Evolutionary conservation across 2,888 invertebrate genomes (phyloP).

Genomic region (Pheosia gnoma): DNA sequence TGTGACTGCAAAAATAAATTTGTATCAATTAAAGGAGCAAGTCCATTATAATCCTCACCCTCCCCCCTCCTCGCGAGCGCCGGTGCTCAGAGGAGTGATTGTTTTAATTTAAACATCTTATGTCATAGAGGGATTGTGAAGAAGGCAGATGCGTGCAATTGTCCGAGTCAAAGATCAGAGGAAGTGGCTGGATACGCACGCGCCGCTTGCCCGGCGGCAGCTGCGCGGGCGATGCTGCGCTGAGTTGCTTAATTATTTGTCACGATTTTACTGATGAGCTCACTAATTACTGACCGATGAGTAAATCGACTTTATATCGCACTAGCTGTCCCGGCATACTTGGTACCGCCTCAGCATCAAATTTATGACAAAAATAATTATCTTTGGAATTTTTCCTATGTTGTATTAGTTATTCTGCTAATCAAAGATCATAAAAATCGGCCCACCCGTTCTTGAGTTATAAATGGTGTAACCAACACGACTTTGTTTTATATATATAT

Average conservation of each 20-base stretch:
- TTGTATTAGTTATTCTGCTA: too few relatives aligned
- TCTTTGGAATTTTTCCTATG: too few relatives aligned
- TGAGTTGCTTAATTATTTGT: constrained; percentile 53
- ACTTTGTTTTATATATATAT: too few relatives aligned
- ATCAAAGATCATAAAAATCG: too few relatives aligned
- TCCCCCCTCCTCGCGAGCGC: constrained; percentile 34
- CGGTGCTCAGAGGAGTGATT: constrained; percentile 51
- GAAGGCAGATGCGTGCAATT: constrained; percentile 79
- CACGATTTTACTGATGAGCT: constrained; percentile 42
- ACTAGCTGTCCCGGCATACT: too few relatives aligned
- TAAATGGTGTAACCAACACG: too few relatives aligned
- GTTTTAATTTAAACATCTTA: constrained; percentile 64
- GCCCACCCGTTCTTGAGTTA: too few relatives aligned
- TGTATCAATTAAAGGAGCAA: constrained; percentile 38
- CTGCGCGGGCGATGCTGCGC: constrained; percentile 30
- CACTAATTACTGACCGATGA: constrained; percentile 23
- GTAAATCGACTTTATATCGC: not conserved
- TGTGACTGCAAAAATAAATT: constrained; percentile 36
- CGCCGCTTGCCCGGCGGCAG: constrained; percentile 44
- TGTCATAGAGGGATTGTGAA: constrained; percentile 54
- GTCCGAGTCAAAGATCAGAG: constrained; percentile 82
- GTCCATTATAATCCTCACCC: constrained; percentile 52
- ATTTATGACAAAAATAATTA: too few relatives aligned
- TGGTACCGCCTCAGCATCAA: too few relatives aligned
- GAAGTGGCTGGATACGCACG: constrained; percentile 75